phyloP scores from a whole-genome alignment of 2,888 invertebrate species.

The Drosophila niveifrons region DNA sequence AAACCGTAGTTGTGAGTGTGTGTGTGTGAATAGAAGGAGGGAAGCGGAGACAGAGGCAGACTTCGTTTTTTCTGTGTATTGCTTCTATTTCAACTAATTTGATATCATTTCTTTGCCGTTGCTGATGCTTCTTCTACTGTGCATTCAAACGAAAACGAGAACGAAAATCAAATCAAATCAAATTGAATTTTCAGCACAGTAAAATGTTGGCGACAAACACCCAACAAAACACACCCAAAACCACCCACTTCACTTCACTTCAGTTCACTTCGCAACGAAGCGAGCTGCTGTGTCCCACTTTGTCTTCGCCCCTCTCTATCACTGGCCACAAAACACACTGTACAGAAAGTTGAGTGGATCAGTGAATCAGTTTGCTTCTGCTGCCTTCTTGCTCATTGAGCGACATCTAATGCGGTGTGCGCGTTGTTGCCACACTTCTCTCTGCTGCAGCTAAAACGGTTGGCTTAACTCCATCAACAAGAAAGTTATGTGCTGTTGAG shows the following conservation, averaged over 20 bases:
- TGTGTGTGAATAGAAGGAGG: neutral
- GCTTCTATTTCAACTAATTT: conserved; percentile 77
- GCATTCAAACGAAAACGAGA: conserved; percentile 82
- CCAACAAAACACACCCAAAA: conserved; percentile 22
- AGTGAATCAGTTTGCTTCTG: conserved; percentile 42
- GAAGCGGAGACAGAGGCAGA: neutral
- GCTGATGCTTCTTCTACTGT: conserved; percentile 51
- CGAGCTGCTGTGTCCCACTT: neutral
- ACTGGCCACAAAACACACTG: conserved; percentile 26
- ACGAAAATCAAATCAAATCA: conserved; percentile 83
- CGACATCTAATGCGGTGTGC: conserved; percentile 43
- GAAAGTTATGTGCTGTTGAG: neutral
- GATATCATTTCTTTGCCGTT: conserved; percentile 65
- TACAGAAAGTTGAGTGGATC: conserved; percentile 54
- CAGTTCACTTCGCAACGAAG: conserved; percentile 7
- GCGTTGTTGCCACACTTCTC: conserved; percentile 62
- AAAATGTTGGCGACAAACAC: conserved; percentile 42
- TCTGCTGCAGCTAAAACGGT: conserved; percentile 9
- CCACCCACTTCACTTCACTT: conserved; percentile 13
- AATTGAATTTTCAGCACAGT: conserved; percentile 80
- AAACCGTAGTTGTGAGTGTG: neutral
- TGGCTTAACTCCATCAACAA: conserved; percentile 52
- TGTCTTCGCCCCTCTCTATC: neutral
- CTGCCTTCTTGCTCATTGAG: conserved; percentile 36
- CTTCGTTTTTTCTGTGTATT: conserved; percentile 29